Evolutionary conservation across 2,797 vertebrate species (phyloP).

Genomic region (Mormyrus hasselquistii): DNA sequence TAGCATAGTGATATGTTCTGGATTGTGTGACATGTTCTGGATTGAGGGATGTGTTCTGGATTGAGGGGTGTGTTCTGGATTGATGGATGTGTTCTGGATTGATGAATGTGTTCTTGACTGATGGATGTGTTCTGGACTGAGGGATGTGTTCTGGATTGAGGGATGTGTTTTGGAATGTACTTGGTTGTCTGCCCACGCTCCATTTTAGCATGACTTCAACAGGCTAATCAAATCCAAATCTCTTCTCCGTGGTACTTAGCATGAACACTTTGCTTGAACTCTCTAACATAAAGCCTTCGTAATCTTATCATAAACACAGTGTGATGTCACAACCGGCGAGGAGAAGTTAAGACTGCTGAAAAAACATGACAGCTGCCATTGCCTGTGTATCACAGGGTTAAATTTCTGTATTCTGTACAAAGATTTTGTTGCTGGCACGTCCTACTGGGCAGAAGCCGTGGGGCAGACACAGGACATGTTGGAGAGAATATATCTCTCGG

Average conservation of each 20-base stretch:
- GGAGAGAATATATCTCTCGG: not conserved
- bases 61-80: not conserved
- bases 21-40: too few species aligned
- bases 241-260: not conserved
- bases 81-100: too few species aligned
- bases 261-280: not conserved
- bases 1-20: not conserved
- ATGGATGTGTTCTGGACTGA: too few species aligned
- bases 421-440: not conserved
- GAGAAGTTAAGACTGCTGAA: not conserved
- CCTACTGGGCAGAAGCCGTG: not conserved
- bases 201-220: not conserved
- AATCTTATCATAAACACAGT: not conserved
- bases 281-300: not conserved
- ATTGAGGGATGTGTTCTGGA: too few species aligned
- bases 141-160: not conserved
- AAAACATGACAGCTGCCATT: not conserved
- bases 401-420: not conserved
- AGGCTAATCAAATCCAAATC: not conserved
- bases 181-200: not conserved
- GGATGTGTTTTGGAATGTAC: not conserved
- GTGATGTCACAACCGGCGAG: not conserved
- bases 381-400: not conserved
- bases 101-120: too few species aligned
- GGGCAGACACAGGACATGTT: not conserved